These are phyloP conservation scores for Trachelus tabidus DNA, from an alignment of 2,888 invertebrate genomes.

Conservation along the genomic window DNA sequence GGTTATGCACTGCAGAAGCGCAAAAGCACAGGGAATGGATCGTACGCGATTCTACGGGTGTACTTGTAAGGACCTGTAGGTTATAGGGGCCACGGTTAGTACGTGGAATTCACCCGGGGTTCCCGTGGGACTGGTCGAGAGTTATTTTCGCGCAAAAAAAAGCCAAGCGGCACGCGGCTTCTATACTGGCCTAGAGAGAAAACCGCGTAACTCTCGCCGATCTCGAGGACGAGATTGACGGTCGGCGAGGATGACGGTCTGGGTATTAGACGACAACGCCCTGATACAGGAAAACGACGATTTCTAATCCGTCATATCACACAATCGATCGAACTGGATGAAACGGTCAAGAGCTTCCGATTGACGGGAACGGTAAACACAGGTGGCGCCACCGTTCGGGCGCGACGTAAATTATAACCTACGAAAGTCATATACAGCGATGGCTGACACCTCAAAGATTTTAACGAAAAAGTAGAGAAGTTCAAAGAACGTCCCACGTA, in stretches of 20 bases:
- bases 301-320: slow-evolving; percentile 44
- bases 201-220: slow-evolving; percentile 49
- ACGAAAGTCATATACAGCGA: background rate
- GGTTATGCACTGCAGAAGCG: background rate
- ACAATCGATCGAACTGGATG: background rate
- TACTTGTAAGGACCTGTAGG: background rate
- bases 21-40: background rate
- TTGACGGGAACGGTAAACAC: background rate
- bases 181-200: slow-evolving; percentile 46
- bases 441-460: background rate
- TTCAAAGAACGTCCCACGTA: background rate
- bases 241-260: background rate
- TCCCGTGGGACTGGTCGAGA: slow-evolving; percentile 30
- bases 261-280: slow-evolving; percentile 36
- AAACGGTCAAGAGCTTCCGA: background rate
- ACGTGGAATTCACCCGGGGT: slow-evolving; percentile 2
- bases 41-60: background rate
- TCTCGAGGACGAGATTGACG: slow-evolving; percentile 13
- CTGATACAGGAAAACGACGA: slow-evolving; percentile 50
- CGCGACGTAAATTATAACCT: background rate
- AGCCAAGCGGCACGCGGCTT: slow-evolving; percentile 22
- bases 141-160: slow-evolving; percentile 41
- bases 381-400: background rate
- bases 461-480: background rate
- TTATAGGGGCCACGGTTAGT: background rate